Evolutionary conservation across 2,797 vertebrate genomes (phyloP), one percentile per base, ranked within the genome.

Genomic region (Xenentodon cancila): DNA sequence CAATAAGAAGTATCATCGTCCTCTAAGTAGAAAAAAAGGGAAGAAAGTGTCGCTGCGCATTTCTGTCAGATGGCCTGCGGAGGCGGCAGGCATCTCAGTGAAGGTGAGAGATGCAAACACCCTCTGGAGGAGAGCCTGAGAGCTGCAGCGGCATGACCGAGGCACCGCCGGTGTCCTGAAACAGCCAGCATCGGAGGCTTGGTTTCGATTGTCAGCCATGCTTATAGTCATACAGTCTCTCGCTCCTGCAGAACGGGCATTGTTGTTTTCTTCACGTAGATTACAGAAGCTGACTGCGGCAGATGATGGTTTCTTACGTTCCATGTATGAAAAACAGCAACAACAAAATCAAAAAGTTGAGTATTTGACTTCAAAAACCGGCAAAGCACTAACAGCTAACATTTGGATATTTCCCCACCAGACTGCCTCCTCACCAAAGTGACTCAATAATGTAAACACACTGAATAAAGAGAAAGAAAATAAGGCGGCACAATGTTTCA

Each of bases 41-140:
- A 92, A 93, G 87, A 93, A 93, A 93, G 92, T 93, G 93, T 92
- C 91, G 91, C 91, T 93, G 93, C 89, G 90, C 91, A 91, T 91
- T 89, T 86, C 86, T 88, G 85, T 86, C 75, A 71, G 81, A 75
- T 82, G 60, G 86, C 89, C 92, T 71, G 81, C 53, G 64, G 84
- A 88, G 87, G 87, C 75, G 64, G 84, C 88, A 84, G 88, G 87
- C 81, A 47, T 84, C 80, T 83, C 83, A 47, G 69, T 84, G 82
- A 91, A 87, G 86, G 84, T 85, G 85, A 89, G 86, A 84, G 89
- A 90, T 84, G 77, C 79, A 67, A 87, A 80, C 83, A 71, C 86
- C 83, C 80, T 54, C 79, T 75, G 75, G 79, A 86, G 89, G 92
- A 93, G 93, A 93, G 93, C 88, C 88, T 80, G 92, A 88, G 84